These are phyloP conservation scores for Chorisops tibialis DNA, from an alignment of 2,888 invertebrate species.

Conservation along the genomic window DNA sequence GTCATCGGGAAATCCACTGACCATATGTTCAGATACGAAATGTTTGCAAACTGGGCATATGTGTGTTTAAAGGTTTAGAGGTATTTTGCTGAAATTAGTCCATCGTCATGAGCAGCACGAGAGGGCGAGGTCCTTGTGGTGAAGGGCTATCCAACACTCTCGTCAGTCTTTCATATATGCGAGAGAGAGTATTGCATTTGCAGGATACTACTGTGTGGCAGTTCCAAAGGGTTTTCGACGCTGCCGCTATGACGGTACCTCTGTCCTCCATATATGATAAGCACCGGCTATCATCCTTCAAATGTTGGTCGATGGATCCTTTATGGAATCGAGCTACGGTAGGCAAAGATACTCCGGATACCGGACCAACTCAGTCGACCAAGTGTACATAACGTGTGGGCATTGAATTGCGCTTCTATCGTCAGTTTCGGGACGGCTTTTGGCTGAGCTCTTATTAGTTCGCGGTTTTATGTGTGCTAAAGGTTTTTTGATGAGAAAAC, in stretches of 20 bases:
- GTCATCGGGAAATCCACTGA: background rate
- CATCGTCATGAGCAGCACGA: conserved; percentile 16
- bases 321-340: background rate
- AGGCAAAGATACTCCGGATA: conserved; percentile 1
- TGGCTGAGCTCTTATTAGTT: conserved; percentile 3
- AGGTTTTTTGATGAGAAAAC: conserved; percentile 22
- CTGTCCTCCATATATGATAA: conserved; percentile 9
- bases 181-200: conserved; percentile 4
- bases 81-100: conserved; percentile 24
- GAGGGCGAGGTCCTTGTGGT: conserved; percentile 1
- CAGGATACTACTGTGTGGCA: background rate
- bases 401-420: conserved; percentile 12
- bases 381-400: conserved; percentile 20
- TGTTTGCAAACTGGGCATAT: conserved; percentile 20
- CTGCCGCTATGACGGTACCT: conserved; percentile 15
- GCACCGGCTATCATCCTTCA: conserved; percentile 19
- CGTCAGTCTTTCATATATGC: conserved; percentile 10
- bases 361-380: conserved; percentile 7
- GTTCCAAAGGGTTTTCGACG: background rate
- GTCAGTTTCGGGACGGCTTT: background rate
- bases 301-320: background rate
- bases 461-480: conserved; percentile 9
- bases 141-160: conserved; percentile 18
- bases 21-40: conserved; percentile 11
- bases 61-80: conserved; percentile 23